Base-by-base conservation (phyloP, 2,113 vertebrate species). In the Ranitomeya imitator region DNA sequence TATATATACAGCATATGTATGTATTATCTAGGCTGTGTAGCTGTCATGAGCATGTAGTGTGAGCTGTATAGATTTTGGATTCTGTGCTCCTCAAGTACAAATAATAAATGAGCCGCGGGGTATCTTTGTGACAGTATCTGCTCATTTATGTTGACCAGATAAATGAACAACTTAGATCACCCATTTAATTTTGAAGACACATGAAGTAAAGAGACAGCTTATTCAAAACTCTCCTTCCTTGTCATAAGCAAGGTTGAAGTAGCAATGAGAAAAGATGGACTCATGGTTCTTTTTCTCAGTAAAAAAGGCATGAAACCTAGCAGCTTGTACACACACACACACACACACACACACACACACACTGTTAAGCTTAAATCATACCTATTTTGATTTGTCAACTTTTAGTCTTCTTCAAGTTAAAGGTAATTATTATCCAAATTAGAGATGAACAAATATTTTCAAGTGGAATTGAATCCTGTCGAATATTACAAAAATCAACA, bases 211-310 rank as follows among this genome's bases (percentile, higher is more conserved):
- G 69, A 0, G 4, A 86, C 79, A 0, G 0, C 87, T 88, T 60
- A 89, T 83, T 83, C 88, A 7, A 74, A 69, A 19, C 37, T 86
- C 67, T 81, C 51, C 85, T 86, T 21, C 86, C 63, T 52, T 67
- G 45, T 76, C 3, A 0, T 14, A 78, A 18, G 71, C 61, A 82
- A 63, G 85, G 89, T 90, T 37, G 86, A 55, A 83, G 67, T 54
- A 57, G 60, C 37, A 18, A n/a, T 10, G 52, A 61, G 69, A 74
- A 63, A 82, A 85, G 73, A 87, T 60, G 86, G 0, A 0, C 88
- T 52, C 0, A 19, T 2, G 19, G 79, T 83, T 0, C 0, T 71
- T n/a, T 8, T 0, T 76, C 59, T 88, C 90, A 54, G 65, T 85
- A 0, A 0, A 76, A 63, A 79, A 79, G 59, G 21, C 51, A 83